Base-by-base conservation (phyloP, 2,888 invertebrate species). In the Celastrina argiolus region DNA sequence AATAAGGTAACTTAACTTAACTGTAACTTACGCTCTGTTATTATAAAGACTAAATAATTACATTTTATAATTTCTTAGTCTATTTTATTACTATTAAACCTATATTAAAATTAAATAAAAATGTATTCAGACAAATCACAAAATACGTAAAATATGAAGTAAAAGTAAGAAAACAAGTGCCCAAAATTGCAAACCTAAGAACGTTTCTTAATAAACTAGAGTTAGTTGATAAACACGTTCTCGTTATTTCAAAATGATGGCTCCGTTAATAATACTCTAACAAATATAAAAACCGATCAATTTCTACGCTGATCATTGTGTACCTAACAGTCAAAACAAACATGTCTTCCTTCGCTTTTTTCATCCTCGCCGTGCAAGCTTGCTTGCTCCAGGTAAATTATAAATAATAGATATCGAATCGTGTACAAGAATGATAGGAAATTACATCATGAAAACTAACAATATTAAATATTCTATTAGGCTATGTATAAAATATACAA, bases 331-430 rank as follows among this genome's bases (percentile, higher is more conserved):
- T 45, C 36, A 68, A 39, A 22, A 22, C 41, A 31, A 74, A 68
- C 70, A 83, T 83, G 83, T 76, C 75, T 68, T 69, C 75, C 66
- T 76, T 79, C 67, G 68, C 72, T 8, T 16, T 81, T 7, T 31
- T 81, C 12, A 65, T 75, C 7, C 56, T 81, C 22, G 78, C 75
- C 71, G 69, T 78, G 65, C 75, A 78, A 61, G 76, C 74, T 59
- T 75, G 78, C 69, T 71, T 82, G 31, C 28, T 64, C 18, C 61
- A 61, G 61, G 61, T 61, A 61, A 58, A 31, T 8, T 7, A 31
- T 31, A 10, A 58, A 31, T n/a, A n/a, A 5, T 7, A 14, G 16
- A 18, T 8, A 8, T 45, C 16, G n/a, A 18, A 45, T n/a, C 10
- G 6, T 0, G 12, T 41, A 6, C n/a, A 3, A 41, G n/a, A 1